These are phyloP conservation scores for Phycodurus eques DNA, from an alignment of 2,113 vertebrate genomes.

Conservation along the genomic window DNA sequence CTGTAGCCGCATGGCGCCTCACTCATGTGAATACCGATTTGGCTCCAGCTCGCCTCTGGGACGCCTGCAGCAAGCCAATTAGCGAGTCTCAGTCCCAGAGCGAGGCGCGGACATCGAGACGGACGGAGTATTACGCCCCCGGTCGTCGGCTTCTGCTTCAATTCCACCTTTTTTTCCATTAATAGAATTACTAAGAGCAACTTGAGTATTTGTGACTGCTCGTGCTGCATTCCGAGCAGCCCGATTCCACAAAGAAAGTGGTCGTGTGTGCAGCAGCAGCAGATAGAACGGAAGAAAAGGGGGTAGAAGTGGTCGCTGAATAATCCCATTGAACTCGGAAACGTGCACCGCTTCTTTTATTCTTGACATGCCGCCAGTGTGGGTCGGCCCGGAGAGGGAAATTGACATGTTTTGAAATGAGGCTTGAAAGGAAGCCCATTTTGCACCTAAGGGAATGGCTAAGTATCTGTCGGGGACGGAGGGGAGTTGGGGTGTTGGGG, in stretches of 20 bases:
- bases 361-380: constrained; percentile 46
- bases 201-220: constrained; percentile 37
- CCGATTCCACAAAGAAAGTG: constrained; percentile 48
- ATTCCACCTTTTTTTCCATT: constrained; percentile 43
- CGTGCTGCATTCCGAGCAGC: constrained; percentile 21
- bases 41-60: constrained; percentile 62
- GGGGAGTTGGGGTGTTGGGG: constrained; percentile 12
- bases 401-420: constrained; percentile 61
- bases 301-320: constrained; percentile 52
- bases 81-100: constrained; percentile 52
- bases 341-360: constrained; percentile 59
- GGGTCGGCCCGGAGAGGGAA: constrained; percentile 33
- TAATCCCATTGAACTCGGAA: constrained; percentile 66
- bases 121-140: constrained; percentile 45
- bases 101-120: constrained; percentile 44
- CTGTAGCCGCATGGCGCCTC: constrained; percentile 8
- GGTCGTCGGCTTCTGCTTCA: constrained; percentile 29
- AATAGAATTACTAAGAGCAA: constrained; percentile 30
- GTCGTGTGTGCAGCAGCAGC: constrained; percentile 24
- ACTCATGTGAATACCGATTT: constrained; percentile 64
- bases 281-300: constrained; percentile 39
- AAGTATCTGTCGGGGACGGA: constrained; percentile 50
- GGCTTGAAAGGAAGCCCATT: constrained; percentile 63
- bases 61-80: constrained; percentile 67
- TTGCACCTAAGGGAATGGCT: constrained; percentile 58